These are phyloP conservation scores for Acinonyx jubatus DNA, from an alignment of 2,113 vertebrate species.

Conservation along the genomic window DNA sequence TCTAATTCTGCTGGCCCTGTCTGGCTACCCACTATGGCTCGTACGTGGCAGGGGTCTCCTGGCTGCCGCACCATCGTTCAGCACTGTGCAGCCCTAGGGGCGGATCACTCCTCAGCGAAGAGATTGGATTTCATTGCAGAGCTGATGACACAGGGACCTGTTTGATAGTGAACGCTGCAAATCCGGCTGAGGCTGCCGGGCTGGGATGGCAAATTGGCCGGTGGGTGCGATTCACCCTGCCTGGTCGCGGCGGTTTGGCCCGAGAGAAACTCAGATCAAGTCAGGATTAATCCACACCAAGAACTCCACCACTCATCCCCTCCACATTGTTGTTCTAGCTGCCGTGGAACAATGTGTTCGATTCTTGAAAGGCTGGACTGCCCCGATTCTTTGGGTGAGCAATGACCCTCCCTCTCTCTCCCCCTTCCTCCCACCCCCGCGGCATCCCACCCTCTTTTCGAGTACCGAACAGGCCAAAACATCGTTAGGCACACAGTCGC, in stretches of 20 bases:
- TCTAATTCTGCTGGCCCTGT: constrained; percentile 50
- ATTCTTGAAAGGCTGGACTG: not conserved
- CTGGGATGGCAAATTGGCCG: not conserved
- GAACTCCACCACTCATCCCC: not conserved
- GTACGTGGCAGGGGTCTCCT: constrained; percentile 24
- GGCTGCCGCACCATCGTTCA: not conserved
- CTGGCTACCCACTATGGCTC: not conserved
- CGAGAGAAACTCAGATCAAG: not conserved
- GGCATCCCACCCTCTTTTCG: not conserved
- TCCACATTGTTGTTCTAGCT: not conserved
- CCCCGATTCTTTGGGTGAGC: not conserved
- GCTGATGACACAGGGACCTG: not conserved
- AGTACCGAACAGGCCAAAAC: not conserved
- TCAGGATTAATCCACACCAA: not conserved
- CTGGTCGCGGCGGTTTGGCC: not conserved
- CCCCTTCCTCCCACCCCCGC: not conserved
- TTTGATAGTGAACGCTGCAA: constrained; percentile 59
- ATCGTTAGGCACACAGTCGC: not conserved
- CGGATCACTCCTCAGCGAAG: constrained; percentile 37
- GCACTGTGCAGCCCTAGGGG: constrained; percentile 46
- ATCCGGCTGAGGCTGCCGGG: not conserved
- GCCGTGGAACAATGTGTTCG: not conserved
- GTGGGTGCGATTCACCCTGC: not conserved
- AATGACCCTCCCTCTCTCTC: not conserved
- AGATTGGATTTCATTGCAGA: constrained; percentile 30